Percentiles rank a stretch among this genome's conserved stretches.
phyloP scores from a whole-genome alignment of 2,888 invertebrate genomes.

The Scotopteryx bipunctaria region DNA sequence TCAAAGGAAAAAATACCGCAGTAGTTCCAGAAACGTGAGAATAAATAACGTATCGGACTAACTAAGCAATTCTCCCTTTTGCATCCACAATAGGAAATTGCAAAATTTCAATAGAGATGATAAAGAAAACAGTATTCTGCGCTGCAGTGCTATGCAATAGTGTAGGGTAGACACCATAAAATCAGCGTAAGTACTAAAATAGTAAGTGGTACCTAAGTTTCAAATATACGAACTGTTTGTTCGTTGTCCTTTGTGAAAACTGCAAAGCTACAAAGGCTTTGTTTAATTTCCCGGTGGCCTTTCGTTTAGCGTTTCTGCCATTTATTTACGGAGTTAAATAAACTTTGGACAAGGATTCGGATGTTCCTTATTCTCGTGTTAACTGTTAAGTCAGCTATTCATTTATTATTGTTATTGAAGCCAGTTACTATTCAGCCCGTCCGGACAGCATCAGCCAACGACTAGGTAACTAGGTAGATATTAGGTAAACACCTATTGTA shows the following conservation, averaged over 20 bases:
- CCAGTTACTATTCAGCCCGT: background rate
- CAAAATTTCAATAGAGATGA: constrained; percentile 3
- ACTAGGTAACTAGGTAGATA: no score
- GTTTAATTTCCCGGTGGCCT: constrained; percentile 21
- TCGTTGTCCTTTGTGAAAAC: constrained; percentile 22
- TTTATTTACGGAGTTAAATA: constrained; percentile 18
- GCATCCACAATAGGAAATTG: constrained; percentile 1
- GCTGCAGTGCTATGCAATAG: no score
- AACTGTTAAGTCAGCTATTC: constrained; percentile 10
- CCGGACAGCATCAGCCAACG: no score
- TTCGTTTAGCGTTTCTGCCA: constrained; percentile 21
- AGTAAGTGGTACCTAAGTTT: no score
- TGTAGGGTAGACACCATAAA: no score
- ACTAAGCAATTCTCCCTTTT: no score
- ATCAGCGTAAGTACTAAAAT: no score
- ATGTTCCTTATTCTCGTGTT: constrained; percentile 18
- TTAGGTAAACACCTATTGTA: no score
- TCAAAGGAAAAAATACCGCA: no score
- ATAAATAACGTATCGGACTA: no score
- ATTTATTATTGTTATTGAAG: constrained; percentile 1
- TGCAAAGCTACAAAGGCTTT: constrained; percentile 21
- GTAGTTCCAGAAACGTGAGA: no score
- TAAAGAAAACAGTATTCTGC: no score
- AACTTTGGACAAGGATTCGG: constrained; percentile 13
- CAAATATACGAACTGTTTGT: constrained; percentile 24